Evolutionary conservation across 2,113 vertebrate species (phyloP).

Genomic region (Lampris incognitus): DNA sequence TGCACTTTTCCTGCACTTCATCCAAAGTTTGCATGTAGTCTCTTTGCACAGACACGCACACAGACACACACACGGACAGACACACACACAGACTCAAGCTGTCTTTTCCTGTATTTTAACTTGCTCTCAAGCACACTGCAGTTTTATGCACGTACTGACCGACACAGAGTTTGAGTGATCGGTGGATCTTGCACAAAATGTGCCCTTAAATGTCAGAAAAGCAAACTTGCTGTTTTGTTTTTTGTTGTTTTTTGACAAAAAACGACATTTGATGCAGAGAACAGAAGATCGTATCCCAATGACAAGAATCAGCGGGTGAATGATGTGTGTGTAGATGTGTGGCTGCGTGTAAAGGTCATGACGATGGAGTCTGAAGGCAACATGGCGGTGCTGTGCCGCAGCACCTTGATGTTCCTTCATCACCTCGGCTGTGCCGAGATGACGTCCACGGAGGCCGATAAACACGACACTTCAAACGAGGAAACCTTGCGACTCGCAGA

Average conservation of each 20-base stretch:
- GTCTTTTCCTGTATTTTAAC: no score
- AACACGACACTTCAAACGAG: constrained; percentile 56
- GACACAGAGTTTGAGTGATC: no score
- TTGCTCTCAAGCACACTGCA: no score
- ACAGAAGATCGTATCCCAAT: not conserved
- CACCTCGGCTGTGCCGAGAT: constrained; percentile 44
- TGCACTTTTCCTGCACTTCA: not conserved
- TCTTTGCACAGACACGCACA: no score
- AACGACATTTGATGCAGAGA: not conserved
- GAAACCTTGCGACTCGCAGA: constrained; percentile 53
- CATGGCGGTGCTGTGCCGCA: not conserved
- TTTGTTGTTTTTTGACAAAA: no score
- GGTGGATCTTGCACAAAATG: no score
- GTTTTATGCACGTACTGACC: no score
- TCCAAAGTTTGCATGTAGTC: no score
- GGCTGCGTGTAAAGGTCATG: constrained; percentile 11
- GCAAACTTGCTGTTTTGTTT: no score
- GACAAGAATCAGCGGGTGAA: not conserved
- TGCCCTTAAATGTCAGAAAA: no score
- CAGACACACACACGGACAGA: no score
- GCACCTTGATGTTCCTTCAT: constrained; percentile 24
- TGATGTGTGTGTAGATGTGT: not conserved
- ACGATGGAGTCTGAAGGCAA: not conserved
- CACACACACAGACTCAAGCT: no score
- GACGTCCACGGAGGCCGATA: constrained; percentile 39